Percentiles rank a stretch among this genome's conserved stretches.
Conservation (phyloP, 2,888 invertebrate species). For the Epistrophe grossulariae region DNA sequence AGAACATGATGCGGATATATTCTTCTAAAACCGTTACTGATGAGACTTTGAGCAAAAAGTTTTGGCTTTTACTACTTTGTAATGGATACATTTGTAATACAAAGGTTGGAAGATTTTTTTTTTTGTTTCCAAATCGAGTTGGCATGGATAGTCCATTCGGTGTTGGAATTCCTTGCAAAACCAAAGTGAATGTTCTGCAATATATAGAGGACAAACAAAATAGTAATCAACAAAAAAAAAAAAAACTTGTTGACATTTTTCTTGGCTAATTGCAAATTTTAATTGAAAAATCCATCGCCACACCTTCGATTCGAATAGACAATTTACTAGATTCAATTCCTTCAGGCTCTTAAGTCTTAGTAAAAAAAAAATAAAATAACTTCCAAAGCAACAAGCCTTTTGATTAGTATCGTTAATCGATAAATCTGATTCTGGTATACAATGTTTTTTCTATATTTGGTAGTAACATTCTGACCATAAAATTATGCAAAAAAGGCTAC, state of each 20-base stretch:
- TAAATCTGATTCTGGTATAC: conserved; percentile 63
- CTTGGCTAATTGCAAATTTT: conserved; percentile 70
- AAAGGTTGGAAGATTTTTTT: background rate
- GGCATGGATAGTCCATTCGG: background rate
- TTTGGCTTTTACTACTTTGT: background rate
- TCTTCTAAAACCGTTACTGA: no score
- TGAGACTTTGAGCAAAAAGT: no score
- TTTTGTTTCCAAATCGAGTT: background rate
- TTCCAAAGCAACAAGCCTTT: conserved; percentile 20
- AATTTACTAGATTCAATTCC: conserved; percentile 22
- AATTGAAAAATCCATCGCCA: conserved; percentile 71
- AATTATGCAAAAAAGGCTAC: conserved; percentile 26
- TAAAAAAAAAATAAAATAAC: background rate
- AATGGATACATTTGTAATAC: no score
- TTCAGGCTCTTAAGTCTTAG: conserved; percentile 11
- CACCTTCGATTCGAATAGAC: conserved; percentile 58
- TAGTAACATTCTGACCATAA: conserved; percentile 54
- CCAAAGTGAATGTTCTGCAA: conserved; percentile 28
- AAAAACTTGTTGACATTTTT: conserved; percentile 69
- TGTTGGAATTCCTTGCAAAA: background rate
- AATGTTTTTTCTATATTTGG: conserved; percentile 61
- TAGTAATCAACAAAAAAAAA: conserved; percentile 35
- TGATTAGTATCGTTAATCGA: conserved; percentile 57
- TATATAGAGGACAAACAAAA: background rate
- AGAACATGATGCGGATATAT: no score